Base-by-base conservation (phyloP, 2,113 vertebrate genomes). In the Tonatia bakeri region DNA sequence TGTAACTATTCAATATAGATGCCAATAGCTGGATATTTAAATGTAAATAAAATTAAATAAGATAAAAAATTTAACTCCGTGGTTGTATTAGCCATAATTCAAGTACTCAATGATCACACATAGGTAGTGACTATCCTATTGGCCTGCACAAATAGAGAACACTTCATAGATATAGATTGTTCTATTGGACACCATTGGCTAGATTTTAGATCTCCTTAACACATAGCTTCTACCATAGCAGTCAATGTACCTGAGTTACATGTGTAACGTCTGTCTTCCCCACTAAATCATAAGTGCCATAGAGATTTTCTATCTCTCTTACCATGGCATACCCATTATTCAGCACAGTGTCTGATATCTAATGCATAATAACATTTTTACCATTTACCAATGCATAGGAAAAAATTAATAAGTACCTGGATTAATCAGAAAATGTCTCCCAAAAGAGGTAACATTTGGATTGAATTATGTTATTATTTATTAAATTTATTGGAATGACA, bases 21-120 rank as follows among this genome's bases (percentile, higher is more conserved):
- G 45, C 2, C 24, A n/a, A 3, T 28, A 65, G 7, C 9, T 92
- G 45, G 12, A 52, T 69, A 75, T 94, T 95, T 81, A 43, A 91
- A 84, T 75, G 56, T 70, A 86, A 94, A 72, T 94, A 38, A 94
- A 81, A 90, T 84, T 5, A 84, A 94, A 85, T 45, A 84, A 70
- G 43, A 33, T 85, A 2, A 82, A 80, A 84, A 80, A 0, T 76
- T 50, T 84, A 87, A 69, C 40, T 81, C n/a, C 12, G 77, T 11
- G 77, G 14, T 89, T 65, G 4, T 3, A 16, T 17, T 92, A n/a
- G 13, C 13, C 26, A 14, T 36, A 88, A 70, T 87, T 79, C 76
- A 95, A n/a, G 40, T 54, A 59, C 9, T 84, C 67, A 59, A 9
- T 40, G 92, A 64, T 14, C 2, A 20, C 5, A 14, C 13, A 5